Evolutionary conservation across 1,140 invertebrate genomes (phyloP), one percentile per base, ranked within the genome.

Genomic region (Sitodiplosis mosellana): DNA sequence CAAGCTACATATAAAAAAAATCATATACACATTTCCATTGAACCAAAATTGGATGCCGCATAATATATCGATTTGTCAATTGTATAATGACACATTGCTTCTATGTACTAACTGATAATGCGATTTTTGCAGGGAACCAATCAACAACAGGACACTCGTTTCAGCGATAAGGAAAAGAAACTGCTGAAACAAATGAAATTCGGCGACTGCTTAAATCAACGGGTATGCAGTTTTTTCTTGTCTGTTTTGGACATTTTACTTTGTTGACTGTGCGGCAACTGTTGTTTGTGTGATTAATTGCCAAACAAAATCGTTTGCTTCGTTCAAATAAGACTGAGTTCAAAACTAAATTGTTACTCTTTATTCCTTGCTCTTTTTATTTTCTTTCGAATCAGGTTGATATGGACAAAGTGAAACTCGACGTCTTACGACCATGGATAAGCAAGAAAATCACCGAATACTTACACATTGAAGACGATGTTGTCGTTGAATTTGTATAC

Each of bases 81-180:
- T 27, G 27, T 27, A 27, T 10, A 27, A 27, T 10, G 3, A 27
- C 27, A 27, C 10, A 27, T 27, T 27, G 27, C 3, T 27, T n/a
- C 3, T 27, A 27, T 10, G 27, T 27, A 10, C 10, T n/a, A n/a
- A 27, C 27, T 27, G 27, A 27, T 27, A 27, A 27, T 27, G 27
- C 36, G 14, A 38, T 18, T 43, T 53, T 68, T 70, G 47, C 59
- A 96, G 91, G 95, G 95, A 41, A 99, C 94, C 22, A 95, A 84
- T 56, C 87, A 93, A 37, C 92, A 97, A 61, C 95, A 99, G 69
- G 95, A 99, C 67, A 97, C 90, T 59, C 78, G 95, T 53, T 99
- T 99, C 70, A 89, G 90, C 59, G 93, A 99, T 67, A 99, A 99
- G 66, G 92, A 98, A 68, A 98, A 99, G 68, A 99, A 99, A 60